A percentile compares a stretch with the other conserved stretches of the same genome.
phyloP scores from a whole-genome alignment of 2,113 vertebrate species.

The Sula dactylatra region DNA sequence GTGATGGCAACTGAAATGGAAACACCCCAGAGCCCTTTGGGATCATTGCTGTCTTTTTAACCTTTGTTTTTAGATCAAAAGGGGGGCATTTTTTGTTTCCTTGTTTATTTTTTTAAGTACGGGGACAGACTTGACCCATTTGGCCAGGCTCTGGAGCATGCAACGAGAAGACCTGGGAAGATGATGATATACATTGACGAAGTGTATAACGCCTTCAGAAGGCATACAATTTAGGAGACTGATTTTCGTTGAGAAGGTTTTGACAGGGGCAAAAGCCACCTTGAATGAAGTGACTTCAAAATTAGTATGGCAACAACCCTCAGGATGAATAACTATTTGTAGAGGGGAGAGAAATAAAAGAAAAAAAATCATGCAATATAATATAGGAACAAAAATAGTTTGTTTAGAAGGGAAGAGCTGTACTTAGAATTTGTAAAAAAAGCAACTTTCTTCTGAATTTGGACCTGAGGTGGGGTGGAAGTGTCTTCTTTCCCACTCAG shows the following conservation, averaged over 20 bases:
- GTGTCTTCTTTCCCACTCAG: not conserved
- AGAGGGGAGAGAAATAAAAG: not conserved
- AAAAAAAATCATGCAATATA: not conserved
- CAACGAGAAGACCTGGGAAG: not conserved
- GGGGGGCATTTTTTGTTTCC: not conserved
- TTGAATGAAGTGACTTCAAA: not conserved
- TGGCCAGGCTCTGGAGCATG: not conserved
- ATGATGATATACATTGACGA: not conserved
- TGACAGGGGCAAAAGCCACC: not conserved
- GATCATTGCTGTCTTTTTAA: not conserved
- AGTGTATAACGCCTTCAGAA: not conserved
- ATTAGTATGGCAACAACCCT: not conserved
- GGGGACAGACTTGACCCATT: not conserved
- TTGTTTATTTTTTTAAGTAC: not conserved
- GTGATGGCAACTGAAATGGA: not conserved
- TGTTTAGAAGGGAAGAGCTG: not conserved
- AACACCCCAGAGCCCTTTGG: rapidly evolving
- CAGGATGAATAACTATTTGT: not conserved
- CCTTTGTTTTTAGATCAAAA: not conserved
- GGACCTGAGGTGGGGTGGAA: not conserved
- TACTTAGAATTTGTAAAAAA: not conserved
- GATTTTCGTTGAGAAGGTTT: not conserved
- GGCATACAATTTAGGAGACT: not conserved
- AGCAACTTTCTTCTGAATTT: not conserved
- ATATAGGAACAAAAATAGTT: not conserved